Conservation (phyloP, 2,797 vertebrate species). For the Sitta carolinensis region DNA sequence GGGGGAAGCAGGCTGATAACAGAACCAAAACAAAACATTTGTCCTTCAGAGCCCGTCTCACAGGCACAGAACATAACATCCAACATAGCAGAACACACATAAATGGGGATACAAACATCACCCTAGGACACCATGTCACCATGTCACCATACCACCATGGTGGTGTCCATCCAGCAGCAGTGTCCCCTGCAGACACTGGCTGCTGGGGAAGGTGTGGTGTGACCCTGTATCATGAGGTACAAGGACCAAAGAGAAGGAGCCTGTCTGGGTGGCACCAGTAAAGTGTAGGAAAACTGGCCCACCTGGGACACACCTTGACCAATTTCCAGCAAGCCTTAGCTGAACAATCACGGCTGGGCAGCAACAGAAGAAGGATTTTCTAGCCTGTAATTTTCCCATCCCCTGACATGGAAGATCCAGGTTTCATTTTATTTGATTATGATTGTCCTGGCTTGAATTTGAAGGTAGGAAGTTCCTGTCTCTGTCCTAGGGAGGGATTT, state of each 20-base stretch:
- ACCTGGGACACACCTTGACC: not conserved
- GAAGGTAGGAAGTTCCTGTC: not conserved
- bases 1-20: no score
- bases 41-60: no score
- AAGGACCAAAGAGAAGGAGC: not conserved
- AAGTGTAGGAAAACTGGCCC: not conserved
- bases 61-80: no score
- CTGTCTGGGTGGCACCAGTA: not conserved
- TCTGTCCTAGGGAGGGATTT: not conserved
- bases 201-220: not conserved
- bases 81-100: no score
- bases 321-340: not conserved
- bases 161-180: not conserved
- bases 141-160: not conserved
- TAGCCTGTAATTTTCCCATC: not conserved
- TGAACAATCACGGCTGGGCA: not conserved
- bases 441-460: not conserved
- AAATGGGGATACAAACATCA: no score
- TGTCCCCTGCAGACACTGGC: rapidly evolving
- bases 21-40: no score
- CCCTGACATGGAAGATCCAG: not conserved
- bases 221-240: not conserved
- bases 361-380: not conserved
- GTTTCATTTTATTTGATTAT: not conserved
- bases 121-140: not conserved